A percentile compares a stretch with the other conserved stretches of the same genome.
These are phyloP conservation scores for Carcharodon carcharias DNA, from an alignment of 2,797 vertebrate genomes.

Conservation along the genomic window DNA sequence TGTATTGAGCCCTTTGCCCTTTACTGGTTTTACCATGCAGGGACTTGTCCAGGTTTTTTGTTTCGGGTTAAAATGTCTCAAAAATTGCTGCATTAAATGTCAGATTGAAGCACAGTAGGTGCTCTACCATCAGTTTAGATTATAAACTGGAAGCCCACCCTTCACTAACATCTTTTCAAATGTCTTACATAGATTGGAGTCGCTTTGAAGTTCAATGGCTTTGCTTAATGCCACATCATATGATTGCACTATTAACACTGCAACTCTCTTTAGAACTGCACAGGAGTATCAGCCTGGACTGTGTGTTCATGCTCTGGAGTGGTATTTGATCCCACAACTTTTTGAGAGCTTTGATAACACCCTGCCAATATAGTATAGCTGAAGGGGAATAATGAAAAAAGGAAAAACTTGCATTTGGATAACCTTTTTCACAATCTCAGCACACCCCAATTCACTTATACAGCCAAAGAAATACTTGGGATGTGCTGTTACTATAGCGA, in stretches of 20 bases:
- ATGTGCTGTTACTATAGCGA: background rate
- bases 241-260: background rate
- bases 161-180: background rate
- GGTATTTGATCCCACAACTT: background rate
- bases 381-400: background rate
- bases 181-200: background rate
- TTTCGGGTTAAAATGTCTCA: background rate
- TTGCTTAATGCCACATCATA: background rate
- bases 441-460: background rate
- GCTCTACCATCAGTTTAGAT: background rate
- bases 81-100: background rate
- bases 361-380: background rate
- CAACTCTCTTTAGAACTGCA: background rate
- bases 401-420: background rate
- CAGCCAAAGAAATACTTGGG: background rate
- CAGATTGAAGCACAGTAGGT: background rate
- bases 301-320: too few species aligned
- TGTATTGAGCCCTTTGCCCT: background rate
- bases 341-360: background rate
- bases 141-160: background rate
- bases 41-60: background rate
- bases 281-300: background rate
- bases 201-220: background rate
- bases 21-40: background rate
- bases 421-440: background rate